Conservation (phyloP, 2,888 invertebrate genomes). For the Dendrolimus pini region DNA sequence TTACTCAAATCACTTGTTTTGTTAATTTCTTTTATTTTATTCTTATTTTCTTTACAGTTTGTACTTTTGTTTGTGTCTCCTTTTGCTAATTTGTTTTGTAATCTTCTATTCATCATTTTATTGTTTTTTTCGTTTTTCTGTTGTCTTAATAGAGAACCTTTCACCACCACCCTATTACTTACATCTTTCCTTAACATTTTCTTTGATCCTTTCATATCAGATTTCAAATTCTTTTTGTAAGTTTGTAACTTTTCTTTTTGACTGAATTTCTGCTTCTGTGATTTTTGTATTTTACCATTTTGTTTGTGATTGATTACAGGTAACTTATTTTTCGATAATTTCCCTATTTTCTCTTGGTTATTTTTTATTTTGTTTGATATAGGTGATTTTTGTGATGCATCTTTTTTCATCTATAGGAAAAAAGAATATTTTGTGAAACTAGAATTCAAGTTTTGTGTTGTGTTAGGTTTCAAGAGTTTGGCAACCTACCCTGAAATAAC, state of each 20-base stretch:
- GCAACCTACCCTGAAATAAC: too few species aligned
- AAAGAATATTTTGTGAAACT: too few species aligned
- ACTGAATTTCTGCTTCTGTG: not conserved
- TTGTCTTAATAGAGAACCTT: not conserved
- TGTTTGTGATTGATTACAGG: not conserved
- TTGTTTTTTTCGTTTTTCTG: constrained; percentile 5
- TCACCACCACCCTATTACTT: not conserved
- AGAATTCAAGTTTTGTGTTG: too few species aligned
- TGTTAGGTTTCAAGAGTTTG: too few species aligned
- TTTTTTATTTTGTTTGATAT: constrained; percentile 1
- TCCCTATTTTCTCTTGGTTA: not conserved
- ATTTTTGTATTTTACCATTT: not conserved
- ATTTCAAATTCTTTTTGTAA: not conserved
- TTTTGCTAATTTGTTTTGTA: constrained; percentile 3
- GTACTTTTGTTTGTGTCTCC: constrained; percentile 3
- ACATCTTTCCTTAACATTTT: not conserved
- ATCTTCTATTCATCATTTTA: not conserved
- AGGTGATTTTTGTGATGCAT: not conserved
- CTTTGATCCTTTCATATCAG: not conserved
- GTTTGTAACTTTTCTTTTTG: not conserved
- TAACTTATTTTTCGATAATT: not conserved
- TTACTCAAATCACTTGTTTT: not conserved
- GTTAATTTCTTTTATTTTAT: constrained; percentile 6
- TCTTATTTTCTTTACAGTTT: constrained; percentile 7
- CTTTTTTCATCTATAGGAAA: too few species aligned